These are phyloP conservation scores for Petroica traversi DNA, from an alignment of 2,113 vertebrate genomes.

Conservation along the genomic window DNA sequence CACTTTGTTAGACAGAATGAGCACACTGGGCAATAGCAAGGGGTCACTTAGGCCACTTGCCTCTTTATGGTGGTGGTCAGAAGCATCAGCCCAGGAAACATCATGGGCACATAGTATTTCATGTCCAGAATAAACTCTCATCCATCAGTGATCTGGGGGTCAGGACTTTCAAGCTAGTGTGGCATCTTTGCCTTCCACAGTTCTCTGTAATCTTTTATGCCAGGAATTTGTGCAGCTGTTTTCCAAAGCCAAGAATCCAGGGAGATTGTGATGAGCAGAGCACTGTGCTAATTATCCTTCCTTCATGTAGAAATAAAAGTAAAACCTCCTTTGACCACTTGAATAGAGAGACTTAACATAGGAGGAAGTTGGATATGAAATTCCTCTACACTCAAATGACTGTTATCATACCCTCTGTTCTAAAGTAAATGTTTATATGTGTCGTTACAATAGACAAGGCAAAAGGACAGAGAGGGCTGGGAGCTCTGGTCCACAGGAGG, in stretches of 20 bases:
- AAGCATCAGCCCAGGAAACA: background rate
- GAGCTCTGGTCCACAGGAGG: background rate
- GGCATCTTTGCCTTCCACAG: background rate
- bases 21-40: background rate
- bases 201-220: background rate
- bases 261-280: background rate
- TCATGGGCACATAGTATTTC: background rate
- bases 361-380: background rate
- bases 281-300: background rate
- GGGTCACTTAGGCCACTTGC: background rate
- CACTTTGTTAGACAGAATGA: background rate
- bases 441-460: background rate
- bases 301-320: background rate
- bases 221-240: background rate
- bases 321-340: background rate
- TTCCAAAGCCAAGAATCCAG: background rate
- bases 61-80: background rate
- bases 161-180: background rate
- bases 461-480: background rate
- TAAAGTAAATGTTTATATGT: background rate
- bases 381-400: background rate
- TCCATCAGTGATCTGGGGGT: background rate
- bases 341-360: rapidly evolving
- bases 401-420: background rate
- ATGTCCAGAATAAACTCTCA: background rate